Conservation (phyloP, 2,888 invertebrate species). For the Sympetrum striolatum region DNA sequence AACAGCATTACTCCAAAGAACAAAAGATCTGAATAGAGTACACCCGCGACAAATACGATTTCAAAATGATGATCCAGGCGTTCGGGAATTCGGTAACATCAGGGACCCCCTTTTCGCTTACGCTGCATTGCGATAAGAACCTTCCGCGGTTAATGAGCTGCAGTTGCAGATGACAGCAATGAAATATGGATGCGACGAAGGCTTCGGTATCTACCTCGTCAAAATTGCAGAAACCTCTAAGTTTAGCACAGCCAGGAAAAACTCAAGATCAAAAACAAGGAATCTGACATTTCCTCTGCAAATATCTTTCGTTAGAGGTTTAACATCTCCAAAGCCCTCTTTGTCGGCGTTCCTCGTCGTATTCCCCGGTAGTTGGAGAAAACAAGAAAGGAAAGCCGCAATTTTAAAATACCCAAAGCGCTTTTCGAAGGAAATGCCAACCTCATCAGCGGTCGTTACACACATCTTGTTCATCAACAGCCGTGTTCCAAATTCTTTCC, state of each 20-base stretch:
- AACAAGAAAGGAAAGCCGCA: too few relatives aligned
- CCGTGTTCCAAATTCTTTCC: too few relatives aligned
- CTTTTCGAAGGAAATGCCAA: too few relatives aligned
- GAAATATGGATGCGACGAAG: neutral
- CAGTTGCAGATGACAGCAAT: constrained; percentile 1
- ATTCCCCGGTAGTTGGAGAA: too few relatives aligned
- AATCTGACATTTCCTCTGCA: neutral
- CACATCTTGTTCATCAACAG: too few relatives aligned
- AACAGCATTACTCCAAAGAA: too few relatives aligned
- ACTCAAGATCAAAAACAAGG: neutral
- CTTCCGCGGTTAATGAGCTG: constrained; percentile 13
- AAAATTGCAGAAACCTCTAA: neutral
- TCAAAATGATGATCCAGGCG: constrained; percentile 11
- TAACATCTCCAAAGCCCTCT: too few relatives aligned
- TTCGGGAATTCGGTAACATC: neutral
- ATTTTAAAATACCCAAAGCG: too few relatives aligned
- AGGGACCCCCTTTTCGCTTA: neutral
- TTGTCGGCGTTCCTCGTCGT: too few relatives aligned
- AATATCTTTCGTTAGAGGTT: neutral
- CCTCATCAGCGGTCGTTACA: too few relatives aligned
- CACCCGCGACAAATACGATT: neutral
- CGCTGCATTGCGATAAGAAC: constrained; percentile 22
- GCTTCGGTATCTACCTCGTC: neutral
- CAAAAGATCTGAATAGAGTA: neutral
- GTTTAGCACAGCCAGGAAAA: too few relatives aligned